A percentile compares a stretch with the other conserved stretches of the same genome.
These are phyloP conservation scores for Choreutis nemorana DNA, from an alignment of 2,888 invertebrate genomes.

Conservation along the genomic window DNA sequence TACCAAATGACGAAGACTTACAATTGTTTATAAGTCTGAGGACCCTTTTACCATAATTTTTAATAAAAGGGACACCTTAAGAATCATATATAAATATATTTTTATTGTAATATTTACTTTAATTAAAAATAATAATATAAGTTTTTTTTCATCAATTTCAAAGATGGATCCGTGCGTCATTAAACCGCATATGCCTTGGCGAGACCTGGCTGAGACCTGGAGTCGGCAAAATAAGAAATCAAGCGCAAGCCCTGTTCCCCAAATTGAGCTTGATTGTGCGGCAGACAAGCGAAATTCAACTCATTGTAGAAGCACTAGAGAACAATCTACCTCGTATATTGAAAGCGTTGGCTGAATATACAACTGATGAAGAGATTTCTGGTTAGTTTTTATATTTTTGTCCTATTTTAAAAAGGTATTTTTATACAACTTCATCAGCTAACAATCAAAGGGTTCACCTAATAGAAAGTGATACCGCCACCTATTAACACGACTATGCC, in stretches of 20 bases:
- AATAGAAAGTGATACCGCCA: too few species aligned
- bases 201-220: conserved; percentile 56
- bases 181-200: conserved; percentile 51
- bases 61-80: too few species aligned
- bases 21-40: too few species aligned
- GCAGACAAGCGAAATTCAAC: conserved; percentile 35
- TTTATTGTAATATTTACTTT: too few species aligned
- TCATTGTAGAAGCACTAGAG: conserved; percentile 50
- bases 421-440: not conserved
- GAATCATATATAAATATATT: too few species aligned
- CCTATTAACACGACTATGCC: too few species aligned
- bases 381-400: conserved; percentile 28
- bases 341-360: conserved; percentile 47
- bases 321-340: conserved; percentile 46
- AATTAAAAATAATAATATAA: too few species aligned
- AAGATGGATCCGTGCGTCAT: conserved; percentile 58
- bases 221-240: conserved; percentile 49
- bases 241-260: conserved; percentile 52
- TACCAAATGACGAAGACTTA: too few species aligned
- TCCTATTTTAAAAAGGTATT: too few species aligned
- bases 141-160: conserved; percentile 5
- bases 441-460: too few species aligned
- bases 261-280: conserved; percentile 47
- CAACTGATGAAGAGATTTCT: conserved; percentile 55
- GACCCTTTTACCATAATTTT: too few species aligned